Base-by-base conservation (phyloP, 2,888 invertebrate genomes). In the Dendrolimus pini region DNA sequence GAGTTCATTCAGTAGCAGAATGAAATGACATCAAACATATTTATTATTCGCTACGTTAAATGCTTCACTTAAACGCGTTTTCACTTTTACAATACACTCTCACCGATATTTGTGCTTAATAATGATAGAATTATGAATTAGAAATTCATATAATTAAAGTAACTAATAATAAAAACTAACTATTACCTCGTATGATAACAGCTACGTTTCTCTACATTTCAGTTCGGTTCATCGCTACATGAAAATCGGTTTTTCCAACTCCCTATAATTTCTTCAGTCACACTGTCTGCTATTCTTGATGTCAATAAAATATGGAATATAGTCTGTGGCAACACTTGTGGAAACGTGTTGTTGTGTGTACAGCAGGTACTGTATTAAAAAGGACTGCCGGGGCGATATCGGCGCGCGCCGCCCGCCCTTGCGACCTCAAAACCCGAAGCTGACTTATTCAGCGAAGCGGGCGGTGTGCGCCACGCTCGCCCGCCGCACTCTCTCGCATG, bases 341-440 rank as follows among this genome's bases (percentile, higher is more conserved):
- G 52, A 54, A 54, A 71, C 78, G 75, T 77, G 74, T 65, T 68
- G 67, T 71, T 60, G 58, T 64, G 65, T 61, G 65, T 68, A 61
- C 66, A 68, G 71, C 65, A 61, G 64, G 62, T 70, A 66, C 70
- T 70, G 71, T 73, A 73, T 75, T 74, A 71, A 65, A 30, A 66
- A 67, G 72, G 75, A 74, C 78, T 74, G 57, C 64, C 70, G 62
- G 71, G 70, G 72, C 63, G 67, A 62, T 65, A 66, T 60, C 67
- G 68, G 80, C 85, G 84, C 87, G 89, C 88, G 89, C 89, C 88
- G 87, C 87, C 87, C 88, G 86, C 88, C 86, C 85, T 80, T 73
- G 71, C 74, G 71, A 67, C 69, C 70, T 74, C 69, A 76, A 80
- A 78, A 69, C 77, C 74, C 75, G 70, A 69, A 61, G 66, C 62